A percentile compares a stretch with the other conserved stretches of the same genome.
phyloP scores from a whole-genome alignment of 2,797 vertebrate genomes.

The Lepilemur septentrionalis region DNA sequence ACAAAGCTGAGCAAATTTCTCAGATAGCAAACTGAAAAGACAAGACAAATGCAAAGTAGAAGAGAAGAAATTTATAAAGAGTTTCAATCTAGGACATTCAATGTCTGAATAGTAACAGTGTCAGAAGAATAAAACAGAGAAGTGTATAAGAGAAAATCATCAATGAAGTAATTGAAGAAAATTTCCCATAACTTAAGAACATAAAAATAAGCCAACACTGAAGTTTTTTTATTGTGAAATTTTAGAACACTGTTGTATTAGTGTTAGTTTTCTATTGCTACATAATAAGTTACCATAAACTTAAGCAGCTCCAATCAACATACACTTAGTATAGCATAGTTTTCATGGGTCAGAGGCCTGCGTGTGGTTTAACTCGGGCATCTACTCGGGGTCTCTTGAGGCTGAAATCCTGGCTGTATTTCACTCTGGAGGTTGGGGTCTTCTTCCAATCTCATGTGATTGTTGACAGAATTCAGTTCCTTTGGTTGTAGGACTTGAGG shows the following conservation, averaged over 20 bases:
- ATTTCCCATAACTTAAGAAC: not conserved
- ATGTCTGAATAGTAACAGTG: not conserved
- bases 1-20: not conserved
- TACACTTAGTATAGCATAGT: not conserved
- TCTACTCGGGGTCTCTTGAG: not conserved
- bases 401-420: not conserved
- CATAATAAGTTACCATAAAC: not conserved
- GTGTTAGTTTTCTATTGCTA: not conserved
- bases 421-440: not conserved
- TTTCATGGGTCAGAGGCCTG: not conserved
- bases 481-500: not conserved
- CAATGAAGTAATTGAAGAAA: not conserved
- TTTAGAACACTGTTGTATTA: not conserved
- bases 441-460: not conserved
- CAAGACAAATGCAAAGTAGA: not conserved
- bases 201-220: not conserved
- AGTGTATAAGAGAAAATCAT: not conserved
- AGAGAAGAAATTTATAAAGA: not conserved
- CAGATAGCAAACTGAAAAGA: not conserved
- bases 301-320: not conserved
- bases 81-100: not conserved
- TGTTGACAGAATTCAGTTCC: not conserved
- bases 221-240: not conserved
- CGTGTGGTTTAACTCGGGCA: not conserved
- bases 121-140: not conserved